A percentile compares a stretch with the other conserved stretches of the same genome.
Evolutionary conservation across 2,888 invertebrate species (phyloP).

Genomic region (Magallana nippona): DNA sequence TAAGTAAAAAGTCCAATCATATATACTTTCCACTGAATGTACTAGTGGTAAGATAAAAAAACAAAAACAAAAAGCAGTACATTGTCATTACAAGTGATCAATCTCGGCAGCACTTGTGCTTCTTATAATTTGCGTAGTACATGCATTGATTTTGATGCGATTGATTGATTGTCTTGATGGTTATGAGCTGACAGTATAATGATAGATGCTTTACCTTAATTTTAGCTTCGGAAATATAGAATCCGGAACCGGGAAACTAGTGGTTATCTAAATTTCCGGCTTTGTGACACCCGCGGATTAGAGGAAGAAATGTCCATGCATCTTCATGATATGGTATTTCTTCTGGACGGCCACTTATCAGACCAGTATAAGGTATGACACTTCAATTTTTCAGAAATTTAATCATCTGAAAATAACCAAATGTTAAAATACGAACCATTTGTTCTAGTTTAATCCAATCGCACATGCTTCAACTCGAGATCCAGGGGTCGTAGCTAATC

Average conservation of each 20-base stretch:
- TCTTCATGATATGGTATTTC: constrained; percentile 26
- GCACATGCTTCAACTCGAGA: neutral
- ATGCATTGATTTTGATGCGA: too few relatives aligned
- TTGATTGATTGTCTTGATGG: neutral
- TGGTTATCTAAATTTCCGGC: constrained; percentile 38
- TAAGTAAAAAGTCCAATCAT: too few relatives aligned
- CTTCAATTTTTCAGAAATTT: too few relatives aligned
- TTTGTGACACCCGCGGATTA: constrained; percentile 49
- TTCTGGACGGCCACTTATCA: constrained; percentile 43
- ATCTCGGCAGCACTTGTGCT: too few relatives aligned
- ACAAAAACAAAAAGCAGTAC: too few relatives aligned
- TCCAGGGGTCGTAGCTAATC: neutral
- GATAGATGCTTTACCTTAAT: neutral
- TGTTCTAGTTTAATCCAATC: neutral
- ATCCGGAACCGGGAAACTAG: neutral
- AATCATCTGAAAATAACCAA: too few relatives aligned
- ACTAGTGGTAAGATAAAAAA: too few relatives aligned
- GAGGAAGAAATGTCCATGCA: constrained; percentile 38
- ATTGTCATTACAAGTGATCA: too few relatives aligned
- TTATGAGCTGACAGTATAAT: neutral
- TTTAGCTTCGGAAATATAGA: constrained; percentile 25
- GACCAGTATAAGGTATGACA: constrained; percentile 36
- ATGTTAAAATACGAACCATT: too few relatives aligned
- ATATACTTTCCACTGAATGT: too few relatives aligned
- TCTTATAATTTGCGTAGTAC: too few relatives aligned